These are phyloP conservation scores for Eleutherodactylus coqui DNA, from an alignment of 2,797 vertebrate genomes.

Conservation along the genomic window DNA sequence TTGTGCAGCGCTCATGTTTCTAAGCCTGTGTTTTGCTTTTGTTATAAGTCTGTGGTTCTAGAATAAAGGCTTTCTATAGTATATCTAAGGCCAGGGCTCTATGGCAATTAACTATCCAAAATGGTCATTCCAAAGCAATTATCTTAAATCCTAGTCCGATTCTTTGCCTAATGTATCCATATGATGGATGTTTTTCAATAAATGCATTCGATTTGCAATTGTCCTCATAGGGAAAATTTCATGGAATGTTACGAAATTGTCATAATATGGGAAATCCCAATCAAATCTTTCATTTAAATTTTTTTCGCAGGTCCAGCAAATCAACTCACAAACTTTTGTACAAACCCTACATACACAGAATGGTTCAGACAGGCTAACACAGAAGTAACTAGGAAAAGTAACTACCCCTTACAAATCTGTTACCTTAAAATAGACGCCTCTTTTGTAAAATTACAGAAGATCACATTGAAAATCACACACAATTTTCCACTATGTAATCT, in stretches of 20 bases:
- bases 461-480: neutral
- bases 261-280: too few relatives aligned
- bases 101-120: neutral
- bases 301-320: neutral
- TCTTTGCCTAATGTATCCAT: neutral
- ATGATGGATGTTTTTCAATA: neutral
- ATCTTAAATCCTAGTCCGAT: neutral
- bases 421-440: too few relatives aligned
- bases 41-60: neutral
- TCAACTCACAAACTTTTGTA: too few relatives aligned
- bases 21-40: neutral
- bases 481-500: neutral
- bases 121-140: neutral
- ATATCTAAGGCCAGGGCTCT: neutral
- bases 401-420: too few relatives aligned
- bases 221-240: neutral
- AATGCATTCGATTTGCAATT: neutral
- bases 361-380: neutral
- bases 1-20: constrained; percentile 2
- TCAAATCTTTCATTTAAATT: too few relatives aligned
- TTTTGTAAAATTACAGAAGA: neutral
- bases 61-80: neutral
- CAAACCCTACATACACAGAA: neutral
- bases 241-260: too few relatives aligned
- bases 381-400: neutral